phyloP scores from a whole-genome alignment of 1,140 invertebrate genomes.

The Paracyclopina nana region DNA sequence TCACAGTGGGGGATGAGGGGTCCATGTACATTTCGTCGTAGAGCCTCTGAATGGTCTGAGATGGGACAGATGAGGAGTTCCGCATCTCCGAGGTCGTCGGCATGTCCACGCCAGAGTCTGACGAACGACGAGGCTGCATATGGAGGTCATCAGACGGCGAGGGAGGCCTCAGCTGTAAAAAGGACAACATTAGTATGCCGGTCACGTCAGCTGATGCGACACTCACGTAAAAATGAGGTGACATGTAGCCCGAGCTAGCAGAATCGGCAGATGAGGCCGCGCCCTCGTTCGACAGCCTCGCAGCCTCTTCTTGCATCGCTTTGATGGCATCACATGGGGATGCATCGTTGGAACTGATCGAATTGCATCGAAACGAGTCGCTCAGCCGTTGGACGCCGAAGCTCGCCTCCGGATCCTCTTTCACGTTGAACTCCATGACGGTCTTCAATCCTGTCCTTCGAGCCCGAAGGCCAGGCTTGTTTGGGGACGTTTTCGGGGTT shows the following conservation, averaged over 20 bases:
- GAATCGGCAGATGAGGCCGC: background rate
- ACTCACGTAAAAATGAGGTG: background rate
- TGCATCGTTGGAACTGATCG: background rate
- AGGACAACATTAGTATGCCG: no score
- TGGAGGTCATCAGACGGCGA: no score
- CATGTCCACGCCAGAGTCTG: no score
- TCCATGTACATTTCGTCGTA: constrained; percentile 16
- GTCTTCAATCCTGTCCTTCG: constrained; percentile 13
- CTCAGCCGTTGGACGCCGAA: no score
- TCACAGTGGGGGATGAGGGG: no score
- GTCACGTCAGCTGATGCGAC: background rate
- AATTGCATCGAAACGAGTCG: background rate
- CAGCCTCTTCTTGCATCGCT: constrained; percentile 8
- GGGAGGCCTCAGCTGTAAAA: background rate
- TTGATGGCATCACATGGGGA: background rate
- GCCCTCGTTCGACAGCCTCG: background rate
- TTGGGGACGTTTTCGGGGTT: background rate
- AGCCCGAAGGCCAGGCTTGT: background rate
- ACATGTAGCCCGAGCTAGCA: background rate
- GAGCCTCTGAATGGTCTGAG: background rate
- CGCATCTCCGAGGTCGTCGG: no score
- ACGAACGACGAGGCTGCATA: no score
- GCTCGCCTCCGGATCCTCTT: no score
- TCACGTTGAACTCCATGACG: no score
- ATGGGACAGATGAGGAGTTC: no score